phyloP scores from a whole-genome alignment of 2,888 invertebrate genomes.

The Hirtodrosophila cameraria region DNA sequence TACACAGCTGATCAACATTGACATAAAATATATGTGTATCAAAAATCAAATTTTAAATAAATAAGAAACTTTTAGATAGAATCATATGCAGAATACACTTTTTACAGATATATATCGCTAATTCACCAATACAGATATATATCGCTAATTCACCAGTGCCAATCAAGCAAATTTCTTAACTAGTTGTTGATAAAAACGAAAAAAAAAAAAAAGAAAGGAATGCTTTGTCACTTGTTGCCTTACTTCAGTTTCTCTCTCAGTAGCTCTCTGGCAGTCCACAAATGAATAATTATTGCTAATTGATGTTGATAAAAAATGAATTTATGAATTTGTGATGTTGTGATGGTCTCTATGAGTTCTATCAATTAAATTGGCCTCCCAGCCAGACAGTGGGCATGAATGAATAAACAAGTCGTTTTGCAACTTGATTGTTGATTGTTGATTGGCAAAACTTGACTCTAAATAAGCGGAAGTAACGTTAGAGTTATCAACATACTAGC shows the following conservation, averaged over 20 bases:
- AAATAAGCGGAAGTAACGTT: slow-evolving; percentile 42
- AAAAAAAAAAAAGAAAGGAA: no score
- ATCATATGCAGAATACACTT: no score
- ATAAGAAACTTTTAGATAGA: no score
- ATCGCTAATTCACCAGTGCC: background rate
- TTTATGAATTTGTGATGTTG: slow-evolving; percentile 67
- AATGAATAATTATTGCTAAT: slow-evolving; percentile 80
- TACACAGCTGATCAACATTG: no score
- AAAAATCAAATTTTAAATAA: no score
- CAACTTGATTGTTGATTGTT: no score
- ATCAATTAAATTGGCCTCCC: slow-evolving; percentile 70
- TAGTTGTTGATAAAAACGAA: slow-evolving; percentile 29
- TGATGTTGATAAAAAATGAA: slow-evolving; percentile 76
- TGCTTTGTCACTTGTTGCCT: slow-evolving; percentile 27
- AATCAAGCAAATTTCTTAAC: slow-evolving; percentile 26
- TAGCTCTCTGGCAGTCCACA: slow-evolving; percentile 24
- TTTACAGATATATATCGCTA: background rate
- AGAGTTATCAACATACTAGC: slow-evolving; percentile 33
- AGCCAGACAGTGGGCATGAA: slow-evolving; percentile 48
- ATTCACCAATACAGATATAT: background rate
- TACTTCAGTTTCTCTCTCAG: slow-evolving; percentile 9
- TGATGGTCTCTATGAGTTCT: slow-evolving; percentile 50
- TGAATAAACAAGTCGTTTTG: slow-evolving; percentile 61
- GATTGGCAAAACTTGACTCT: slow-evolving; percentile 53
- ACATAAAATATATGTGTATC: no score